A percentile compares a stretch with the other conserved stretches of the same genome.
phyloP scores from a whole-genome alignment of 2,113 vertebrate species.

The Scortum barcoo region DNA sequence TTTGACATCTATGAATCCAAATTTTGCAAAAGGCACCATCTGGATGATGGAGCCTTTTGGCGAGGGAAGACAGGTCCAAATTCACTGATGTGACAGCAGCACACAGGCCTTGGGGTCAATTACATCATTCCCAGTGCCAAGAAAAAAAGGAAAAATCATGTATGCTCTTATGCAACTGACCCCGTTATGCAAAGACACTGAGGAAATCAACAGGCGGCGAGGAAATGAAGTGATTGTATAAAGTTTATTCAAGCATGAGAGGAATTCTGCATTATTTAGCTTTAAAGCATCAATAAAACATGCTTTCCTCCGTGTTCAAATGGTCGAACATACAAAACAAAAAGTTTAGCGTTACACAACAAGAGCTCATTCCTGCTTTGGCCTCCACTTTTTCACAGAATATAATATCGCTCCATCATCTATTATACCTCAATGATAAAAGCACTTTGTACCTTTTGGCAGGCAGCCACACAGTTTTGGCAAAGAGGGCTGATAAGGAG shows the following conservation, averaged over 20 bases:
- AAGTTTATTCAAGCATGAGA: slow-evolving; percentile 62
- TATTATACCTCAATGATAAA: slow-evolving; percentile 19
- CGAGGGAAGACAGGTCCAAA: slow-evolving; percentile 25
- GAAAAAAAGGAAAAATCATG: slow-evolving; percentile 10
- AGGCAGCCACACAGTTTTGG: slow-evolving; percentile 26
- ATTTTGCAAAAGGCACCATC: slow-evolving; percentile 22
- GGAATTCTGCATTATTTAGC: slow-evolving; percentile 75
- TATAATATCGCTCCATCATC: not conserved
- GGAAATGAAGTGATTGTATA: slow-evolving; percentile 53
- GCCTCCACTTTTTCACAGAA: not conserved
- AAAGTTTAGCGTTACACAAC: not conserved
- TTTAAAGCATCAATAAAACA: slow-evolving; percentile 66
- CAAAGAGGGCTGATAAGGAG: slow-evolving; percentile 20
- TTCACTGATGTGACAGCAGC: slow-evolving; percentile 42
- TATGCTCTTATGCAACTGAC: slow-evolving; percentile 71
- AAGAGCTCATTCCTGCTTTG: not conserved
- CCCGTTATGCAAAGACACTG: slow-evolving; percentile 25
- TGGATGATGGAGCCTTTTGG: no score
- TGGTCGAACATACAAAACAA: not conserved
- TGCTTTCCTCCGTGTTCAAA: slow-evolving; percentile 26
- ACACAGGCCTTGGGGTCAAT: slow-evolving; percentile 55
- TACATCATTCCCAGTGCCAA: slow-evolving; percentile 61
- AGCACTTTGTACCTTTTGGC: slow-evolving; percentile 40
- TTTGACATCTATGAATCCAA: not conserved
- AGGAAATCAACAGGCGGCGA: slow-evolving; percentile 45